Base-by-base conservation (phyloP, 2,888 invertebrate species). In the Drosophila recens region DNA sequence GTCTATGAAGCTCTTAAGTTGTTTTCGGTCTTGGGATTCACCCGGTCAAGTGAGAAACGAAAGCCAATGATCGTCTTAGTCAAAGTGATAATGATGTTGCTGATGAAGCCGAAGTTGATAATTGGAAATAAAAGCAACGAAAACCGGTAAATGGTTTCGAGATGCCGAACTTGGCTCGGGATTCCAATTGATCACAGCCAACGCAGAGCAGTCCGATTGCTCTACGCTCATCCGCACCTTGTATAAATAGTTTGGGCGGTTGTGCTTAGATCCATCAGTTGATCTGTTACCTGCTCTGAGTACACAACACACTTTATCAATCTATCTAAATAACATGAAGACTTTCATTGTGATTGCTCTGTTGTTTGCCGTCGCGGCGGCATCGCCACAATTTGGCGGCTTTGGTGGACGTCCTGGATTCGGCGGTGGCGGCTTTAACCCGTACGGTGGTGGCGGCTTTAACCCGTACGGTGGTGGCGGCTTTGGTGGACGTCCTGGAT, bases 261-360 rank as follows among this genome's bases (percentile, higher is more conserved):
- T 64, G 30, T 43, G 15, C 38, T 51, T 17, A 48, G 58, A 63
- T 46, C 52, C 73, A 77, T 84, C 86, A 90, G 90, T 89, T 75
- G 66, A 53, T 65, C 36, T 58, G 34, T 45, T 62, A 69, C 33
- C 81, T 65, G 61, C 67, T 45, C 27, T 40, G 64, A 36, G 75
- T 52, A 49, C 38, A 67, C 72, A 74, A 27, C 42, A 48, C 23
- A 10, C 46, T 52, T 9, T 40, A 38, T 36, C 27, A 8, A 62
- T n/a, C 57, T 10, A 58, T 43, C 4, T 17, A 9, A 64, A 17
- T 42, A 71, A 71, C 5, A 91, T 91, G 91, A 91, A 90, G 70
- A 75, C 82, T 34, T 58, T 91, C 30, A 72, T 91, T 70, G 82
- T 88, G 34, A 58, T 91, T 13, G 82, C 87, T n/a, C 54, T 91